Evolutionary conservation across 2,797 vertebrate species (phyloP).

Genomic region (Pipistrellus nathusii): DNA sequence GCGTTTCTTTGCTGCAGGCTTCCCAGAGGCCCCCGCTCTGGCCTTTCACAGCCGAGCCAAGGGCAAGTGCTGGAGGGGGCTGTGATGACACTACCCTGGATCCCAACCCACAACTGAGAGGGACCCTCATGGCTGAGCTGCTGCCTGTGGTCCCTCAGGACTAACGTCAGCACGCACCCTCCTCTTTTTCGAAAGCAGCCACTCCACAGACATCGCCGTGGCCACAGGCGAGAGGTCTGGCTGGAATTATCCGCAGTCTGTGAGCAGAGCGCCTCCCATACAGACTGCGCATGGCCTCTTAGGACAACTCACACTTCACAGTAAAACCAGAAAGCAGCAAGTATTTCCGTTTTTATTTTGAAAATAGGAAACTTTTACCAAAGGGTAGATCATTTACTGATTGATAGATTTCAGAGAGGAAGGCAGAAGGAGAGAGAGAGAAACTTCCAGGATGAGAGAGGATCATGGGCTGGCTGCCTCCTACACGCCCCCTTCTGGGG

Average conservation of each 20-base stretch:
- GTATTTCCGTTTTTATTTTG: neutral
- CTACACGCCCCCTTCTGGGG: no score
- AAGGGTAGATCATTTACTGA: neutral
- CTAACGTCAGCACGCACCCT: neutral
- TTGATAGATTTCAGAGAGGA: no score
- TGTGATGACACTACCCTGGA: neutral
- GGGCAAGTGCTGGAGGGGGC: rapidly evolving
- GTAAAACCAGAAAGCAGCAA: neutral
- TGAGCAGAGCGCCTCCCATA: neutral
- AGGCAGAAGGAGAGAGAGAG: no score
- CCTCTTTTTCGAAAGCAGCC: neutral
- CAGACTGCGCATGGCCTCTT: neutral
- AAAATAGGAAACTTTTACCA: neutral
- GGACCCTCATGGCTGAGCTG: neutral
- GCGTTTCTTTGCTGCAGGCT: rapidly evolving
- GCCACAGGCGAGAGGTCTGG: neutral
- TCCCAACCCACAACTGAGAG: neutral
- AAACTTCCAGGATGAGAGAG: no score
- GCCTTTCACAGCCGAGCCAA: rapidly evolving
- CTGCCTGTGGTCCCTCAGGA: neutral
- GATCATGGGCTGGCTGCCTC: no score
- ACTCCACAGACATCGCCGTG: rapidly evolving
- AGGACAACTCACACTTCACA: neutral
- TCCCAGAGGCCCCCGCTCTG: neutral
- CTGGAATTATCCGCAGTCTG: neutral